Evolutionary conservation across 1,140 invertebrate species (phyloP).

Genomic region (Cotesia vestalis): DNA sequence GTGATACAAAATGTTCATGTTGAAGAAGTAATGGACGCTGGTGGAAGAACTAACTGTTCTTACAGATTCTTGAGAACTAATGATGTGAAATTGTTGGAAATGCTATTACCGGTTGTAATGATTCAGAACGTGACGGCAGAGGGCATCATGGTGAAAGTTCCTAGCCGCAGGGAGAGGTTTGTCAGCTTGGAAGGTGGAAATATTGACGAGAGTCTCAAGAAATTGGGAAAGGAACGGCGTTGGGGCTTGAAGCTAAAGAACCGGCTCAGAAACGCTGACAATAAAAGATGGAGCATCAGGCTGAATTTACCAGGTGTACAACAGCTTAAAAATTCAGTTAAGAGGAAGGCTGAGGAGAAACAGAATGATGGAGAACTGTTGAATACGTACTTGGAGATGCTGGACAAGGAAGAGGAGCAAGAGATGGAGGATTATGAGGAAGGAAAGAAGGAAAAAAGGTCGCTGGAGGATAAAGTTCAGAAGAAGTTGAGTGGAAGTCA

Average conservation of each 20-base stretch:
- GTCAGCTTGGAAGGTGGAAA: background rate
- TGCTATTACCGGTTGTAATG: constrained; percentile 31
- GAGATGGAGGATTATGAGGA: no score
- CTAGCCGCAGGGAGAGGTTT: background rate
- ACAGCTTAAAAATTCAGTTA: background rate
- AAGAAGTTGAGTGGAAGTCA: no score
- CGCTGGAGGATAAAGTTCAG: no score
- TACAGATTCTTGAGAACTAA: constrained; percentile 20
- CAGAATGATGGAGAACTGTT: no score
- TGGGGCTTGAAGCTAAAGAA: background rate
- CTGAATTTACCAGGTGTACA: constrained; percentile 30
- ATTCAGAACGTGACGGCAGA: constrained; percentile 33
- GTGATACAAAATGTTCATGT: background rate
- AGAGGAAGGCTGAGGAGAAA: no score
- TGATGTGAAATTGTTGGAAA: constrained; percentile 33
- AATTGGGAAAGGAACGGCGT: no score
- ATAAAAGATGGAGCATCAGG: constrained; percentile 31
- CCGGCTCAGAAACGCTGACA: background rate
- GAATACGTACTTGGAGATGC: no score
- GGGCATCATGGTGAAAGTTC: constrained; percentile 35
- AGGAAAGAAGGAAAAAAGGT: no score
- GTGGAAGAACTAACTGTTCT: background rate
- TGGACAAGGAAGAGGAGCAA: no score
- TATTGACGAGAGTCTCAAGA: no score
- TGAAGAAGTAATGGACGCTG: constrained; percentile 9